Conservation (phyloP, 2,113 vertebrate genomes). For the Chiloscyllium plagiosum region DNA sequence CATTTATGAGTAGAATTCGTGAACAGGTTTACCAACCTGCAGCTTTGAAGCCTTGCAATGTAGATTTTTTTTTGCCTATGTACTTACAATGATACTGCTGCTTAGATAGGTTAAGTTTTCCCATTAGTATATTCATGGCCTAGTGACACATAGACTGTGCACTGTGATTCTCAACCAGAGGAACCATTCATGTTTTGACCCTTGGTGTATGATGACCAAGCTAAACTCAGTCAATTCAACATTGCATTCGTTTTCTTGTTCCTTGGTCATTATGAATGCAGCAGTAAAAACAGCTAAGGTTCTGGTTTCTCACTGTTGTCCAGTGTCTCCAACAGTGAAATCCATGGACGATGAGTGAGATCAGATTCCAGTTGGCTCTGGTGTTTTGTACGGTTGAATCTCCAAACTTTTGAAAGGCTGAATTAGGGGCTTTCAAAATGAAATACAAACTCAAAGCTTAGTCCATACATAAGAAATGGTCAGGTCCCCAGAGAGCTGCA, state of each 20-base stretch:
- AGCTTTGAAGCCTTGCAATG: neutral
- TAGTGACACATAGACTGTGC: neutral
- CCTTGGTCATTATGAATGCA: neutral
- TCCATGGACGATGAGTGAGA: neutral
- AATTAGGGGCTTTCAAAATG: neutral
- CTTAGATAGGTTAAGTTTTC: neutral
- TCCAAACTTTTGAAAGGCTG: neutral
- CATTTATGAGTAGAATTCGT: neutral
- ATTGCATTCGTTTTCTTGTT: neutral
- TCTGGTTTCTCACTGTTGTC: neutral
- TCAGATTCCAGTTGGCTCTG: neutral
- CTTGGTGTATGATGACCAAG: neutral
- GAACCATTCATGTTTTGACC: neutral
- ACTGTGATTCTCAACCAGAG: neutral
- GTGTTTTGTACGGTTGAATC: neutral
- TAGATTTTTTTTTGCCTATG: neutral
- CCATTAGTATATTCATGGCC: neutral
- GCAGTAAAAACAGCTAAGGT: neutral
- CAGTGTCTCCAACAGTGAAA: neutral
- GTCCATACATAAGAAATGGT: neutral
- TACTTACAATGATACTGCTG: neutral
- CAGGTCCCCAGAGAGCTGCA: neutral
- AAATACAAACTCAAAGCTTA: neutral
- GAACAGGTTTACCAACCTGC: neutral
- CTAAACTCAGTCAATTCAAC: neutral